Conservation (phyloP, 37 sponge, comb jelly and placozoan genomes). For the Spongia lamella region DNA sequence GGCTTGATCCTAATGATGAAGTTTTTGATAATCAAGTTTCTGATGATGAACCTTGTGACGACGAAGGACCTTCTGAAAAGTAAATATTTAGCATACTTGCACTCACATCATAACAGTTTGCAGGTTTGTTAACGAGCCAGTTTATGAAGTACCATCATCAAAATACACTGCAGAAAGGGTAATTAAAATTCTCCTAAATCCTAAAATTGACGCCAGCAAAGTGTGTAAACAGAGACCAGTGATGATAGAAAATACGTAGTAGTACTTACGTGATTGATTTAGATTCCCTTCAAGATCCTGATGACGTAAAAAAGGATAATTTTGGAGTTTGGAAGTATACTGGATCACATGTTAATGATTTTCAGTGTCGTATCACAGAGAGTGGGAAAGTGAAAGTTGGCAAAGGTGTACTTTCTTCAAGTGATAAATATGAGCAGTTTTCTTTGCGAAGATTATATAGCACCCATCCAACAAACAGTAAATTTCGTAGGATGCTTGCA, state of each 20-base stretch:
- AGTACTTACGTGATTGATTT: constrained; percentile 35
- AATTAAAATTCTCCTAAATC: constrained; percentile 28
- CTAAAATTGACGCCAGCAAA: constrained; percentile 1
- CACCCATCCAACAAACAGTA: constrained; percentile 40
- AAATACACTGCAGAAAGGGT: constrained; percentile 32
- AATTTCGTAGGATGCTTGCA: constrained; percentile 27
- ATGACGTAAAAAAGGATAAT: constrained; percentile 47
- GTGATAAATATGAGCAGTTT: constrained; percentile 29
- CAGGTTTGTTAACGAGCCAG: too few species aligned
- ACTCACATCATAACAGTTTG: too few species aligned
- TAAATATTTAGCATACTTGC: too few species aligned
- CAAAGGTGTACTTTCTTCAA: constrained; percentile 24
- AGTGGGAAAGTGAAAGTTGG: constrained; percentile 25
- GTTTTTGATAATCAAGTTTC: too few species aligned
- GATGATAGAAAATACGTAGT: not conserved
- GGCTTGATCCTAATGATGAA: too few species aligned
- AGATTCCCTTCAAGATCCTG: constrained; percentile 5
- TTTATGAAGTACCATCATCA: constrained; percentile 23
- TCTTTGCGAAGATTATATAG: constrained; percentile 22
- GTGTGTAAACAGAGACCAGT: constrained; percentile 26
- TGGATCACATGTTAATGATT: constrained; percentile 43
- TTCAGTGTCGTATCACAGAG: not conserved
- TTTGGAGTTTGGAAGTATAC: constrained; percentile 48
- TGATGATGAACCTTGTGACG: too few species aligned
- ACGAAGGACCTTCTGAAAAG: too few species aligned